A percentile compares a stretch with the other conserved stretches of the same genome.
These are phyloP conservation scores for Amphipoea lucens DNA, from an alignment of 2,888 invertebrate genomes.

Conservation along the genomic window DNA sequence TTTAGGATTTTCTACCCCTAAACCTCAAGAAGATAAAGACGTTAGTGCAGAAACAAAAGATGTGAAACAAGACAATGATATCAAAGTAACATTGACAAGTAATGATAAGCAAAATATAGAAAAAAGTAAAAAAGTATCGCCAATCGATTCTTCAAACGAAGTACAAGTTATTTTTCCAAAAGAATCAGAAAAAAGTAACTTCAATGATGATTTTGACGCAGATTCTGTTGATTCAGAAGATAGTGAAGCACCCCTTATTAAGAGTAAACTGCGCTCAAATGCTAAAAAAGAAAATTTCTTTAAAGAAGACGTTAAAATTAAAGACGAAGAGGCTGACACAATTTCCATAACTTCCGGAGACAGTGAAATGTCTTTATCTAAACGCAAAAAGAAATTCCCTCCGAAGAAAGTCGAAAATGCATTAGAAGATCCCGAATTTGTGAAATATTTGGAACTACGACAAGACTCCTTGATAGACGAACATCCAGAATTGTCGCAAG, in stretches of 20 bases:
- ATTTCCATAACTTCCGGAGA: constrained; percentile 69
- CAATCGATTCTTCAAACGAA: constrained; percentile 35
- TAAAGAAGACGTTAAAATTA: constrained; percentile 57
- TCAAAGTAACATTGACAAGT: background rate
- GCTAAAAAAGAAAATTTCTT: constrained; percentile 52
- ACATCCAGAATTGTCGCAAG: constrained; percentile 87
- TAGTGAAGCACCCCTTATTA: constrained; percentile 65
- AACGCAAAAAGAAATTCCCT: constrained; percentile 68
- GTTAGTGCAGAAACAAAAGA: background rate
- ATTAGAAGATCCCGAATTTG: constrained; percentile 83
- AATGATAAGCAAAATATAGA: background rate
- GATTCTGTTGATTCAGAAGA: constrained; percentile 69
- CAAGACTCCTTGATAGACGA: constrained; percentile 88
- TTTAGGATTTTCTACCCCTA: background rate
- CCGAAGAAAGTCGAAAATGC: constrained; percentile 65
- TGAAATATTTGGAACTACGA: constrained; percentile 86
- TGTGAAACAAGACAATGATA: background rate
- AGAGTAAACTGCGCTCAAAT: constrained; percentile 64
- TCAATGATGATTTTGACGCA: constrained; percentile 59
- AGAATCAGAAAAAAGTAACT: constrained; percentile 19
- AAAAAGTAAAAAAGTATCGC: constrained; percentile 1
- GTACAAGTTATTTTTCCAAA: constrained; percentile 22
- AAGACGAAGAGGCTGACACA: constrained; percentile 69
- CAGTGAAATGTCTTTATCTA: constrained; percentile 72
- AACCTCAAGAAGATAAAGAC: background rate